Evolutionary conservation across 92 coral and sea anemone species (phyloP).

Genomic region (Ricordea florida): DNA sequence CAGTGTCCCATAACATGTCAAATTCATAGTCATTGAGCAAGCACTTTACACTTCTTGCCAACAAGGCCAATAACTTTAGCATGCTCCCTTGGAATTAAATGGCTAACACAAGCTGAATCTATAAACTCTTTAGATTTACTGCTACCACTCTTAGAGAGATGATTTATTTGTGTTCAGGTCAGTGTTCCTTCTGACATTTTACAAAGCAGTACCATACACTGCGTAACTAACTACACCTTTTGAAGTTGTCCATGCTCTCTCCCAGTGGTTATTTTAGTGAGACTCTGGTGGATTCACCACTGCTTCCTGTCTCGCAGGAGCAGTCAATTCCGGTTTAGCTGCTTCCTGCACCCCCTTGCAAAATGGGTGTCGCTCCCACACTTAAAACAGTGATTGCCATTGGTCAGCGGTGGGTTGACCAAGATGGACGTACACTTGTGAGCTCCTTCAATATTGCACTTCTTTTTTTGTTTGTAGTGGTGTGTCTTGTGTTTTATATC

Average conservation of each 20-base stretch:
- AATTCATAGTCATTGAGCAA: slow-evolving; percentile 42
- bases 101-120: slow-evolving; percentile 55
- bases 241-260: slow-evolving; percentile 12
- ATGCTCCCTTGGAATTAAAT: slow-evolving; percentile 64
- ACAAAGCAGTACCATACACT: no score
- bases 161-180: slow-evolving; percentile 51
- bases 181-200: slow-evolving; percentile 58
- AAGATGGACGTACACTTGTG: no score
- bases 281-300: slow-evolving; percentile 35
- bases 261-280: slow-evolving; percentile 49
- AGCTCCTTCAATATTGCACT: no score
- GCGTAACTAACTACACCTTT: slow-evolving; percentile 44
- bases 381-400: no score
- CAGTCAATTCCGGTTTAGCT: no score
- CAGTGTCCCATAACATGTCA: slow-evolving; percentile 69
- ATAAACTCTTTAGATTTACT: no score
- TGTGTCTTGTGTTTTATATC: no score
- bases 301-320: no score
- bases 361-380: no score
- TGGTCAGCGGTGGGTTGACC: no score
- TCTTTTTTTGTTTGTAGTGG: no score
- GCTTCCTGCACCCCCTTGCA: no score
- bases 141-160: slow-evolving; percentile 16
- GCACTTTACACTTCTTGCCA: slow-evolving; percentile 61
- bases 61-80: slow-evolving; percentile 56